Percentiles rank a stretch among this genome's conserved stretches.
Conservation (phyloP, 2,113 vertebrate genomes). For the Ceyx margarethae region DNA sequence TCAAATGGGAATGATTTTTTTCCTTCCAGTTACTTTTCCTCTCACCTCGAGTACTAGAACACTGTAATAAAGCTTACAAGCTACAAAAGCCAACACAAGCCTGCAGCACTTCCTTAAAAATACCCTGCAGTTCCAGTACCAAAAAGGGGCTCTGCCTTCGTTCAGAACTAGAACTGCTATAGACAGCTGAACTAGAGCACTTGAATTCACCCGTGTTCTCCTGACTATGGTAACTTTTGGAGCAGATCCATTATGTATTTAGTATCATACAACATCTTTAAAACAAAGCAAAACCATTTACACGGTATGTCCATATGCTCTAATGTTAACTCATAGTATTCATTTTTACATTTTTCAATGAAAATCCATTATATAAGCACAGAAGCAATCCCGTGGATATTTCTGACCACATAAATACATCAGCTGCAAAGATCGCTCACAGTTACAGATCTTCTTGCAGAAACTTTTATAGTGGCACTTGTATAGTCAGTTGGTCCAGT, state of each 20-base stretch:
- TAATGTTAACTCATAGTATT: constrained; percentile 76
- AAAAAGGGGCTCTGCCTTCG: neutral
- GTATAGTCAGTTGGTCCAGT: constrained; percentile 57
- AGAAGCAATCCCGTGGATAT: constrained; percentile 64
- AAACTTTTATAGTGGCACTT: constrained; percentile 60
- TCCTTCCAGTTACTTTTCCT: neutral
- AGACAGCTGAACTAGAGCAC: neutral
- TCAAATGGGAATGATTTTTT: neutral
- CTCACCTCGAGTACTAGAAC: neutral
- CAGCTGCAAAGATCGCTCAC: constrained; percentile 41
- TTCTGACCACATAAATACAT: constrained; percentile 67
- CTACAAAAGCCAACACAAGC: neutral
- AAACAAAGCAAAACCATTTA: neutral
- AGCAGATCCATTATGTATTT: neutral
- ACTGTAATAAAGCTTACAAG: neutral
- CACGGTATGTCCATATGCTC: neutral
- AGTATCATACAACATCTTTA: neutral
- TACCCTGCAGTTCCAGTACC: neutral
- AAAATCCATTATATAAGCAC: constrained; percentile 69
- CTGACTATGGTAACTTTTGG: neutral
- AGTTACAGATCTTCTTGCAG: constrained; percentile 49
- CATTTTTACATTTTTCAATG: constrained; percentile 67
- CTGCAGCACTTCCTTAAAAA: neutral
- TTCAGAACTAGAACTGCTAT: neutral
- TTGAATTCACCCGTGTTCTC: neutral